Conservation (phyloP, 2,888 invertebrate genomes). For the Hypercompe scribonia region DNA sequence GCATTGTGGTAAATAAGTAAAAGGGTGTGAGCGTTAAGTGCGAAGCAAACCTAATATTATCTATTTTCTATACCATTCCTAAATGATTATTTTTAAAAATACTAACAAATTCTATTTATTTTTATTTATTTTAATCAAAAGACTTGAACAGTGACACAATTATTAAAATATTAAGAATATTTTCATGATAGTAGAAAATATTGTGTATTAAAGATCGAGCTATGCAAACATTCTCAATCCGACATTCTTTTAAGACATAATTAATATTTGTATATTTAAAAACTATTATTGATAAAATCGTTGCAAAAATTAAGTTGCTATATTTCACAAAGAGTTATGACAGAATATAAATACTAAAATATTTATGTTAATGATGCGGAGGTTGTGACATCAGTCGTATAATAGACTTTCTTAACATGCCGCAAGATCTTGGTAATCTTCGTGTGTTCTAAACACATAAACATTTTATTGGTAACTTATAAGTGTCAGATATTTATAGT, state of each 20-base stretch:
- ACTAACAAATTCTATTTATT: background rate
- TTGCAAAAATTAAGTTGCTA: background rate
- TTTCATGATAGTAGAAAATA: background rate
- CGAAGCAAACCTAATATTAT: constrained; percentile 18
- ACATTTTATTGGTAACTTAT: background rate
- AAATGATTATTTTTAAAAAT: background rate
- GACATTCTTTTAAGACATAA: background rate
- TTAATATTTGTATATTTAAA: too few species aligned
- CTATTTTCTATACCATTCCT: constrained; percentile 7
- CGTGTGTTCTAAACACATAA: constrained; percentile 1
- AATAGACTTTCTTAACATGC: background rate
- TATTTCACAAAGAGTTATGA: background rate
- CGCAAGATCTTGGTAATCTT: background rate
- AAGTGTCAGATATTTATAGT: background rate
- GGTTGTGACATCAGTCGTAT: background rate
- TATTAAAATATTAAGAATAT: background rate
- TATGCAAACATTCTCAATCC: background rate
- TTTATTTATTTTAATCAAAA: background rate
- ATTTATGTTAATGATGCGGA: background rate
- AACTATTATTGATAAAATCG: background rate
- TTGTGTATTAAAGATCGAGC: too few species aligned
- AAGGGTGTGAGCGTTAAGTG: constrained; percentile 3
- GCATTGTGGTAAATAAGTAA: constrained; percentile 20
- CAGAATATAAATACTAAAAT: background rate
- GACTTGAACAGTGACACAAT: background rate